These are phyloP conservation scores for Papio anubis DNA, from an alignment of 2,113 vertebrate genomes.

Conservation along the genomic window DNA sequence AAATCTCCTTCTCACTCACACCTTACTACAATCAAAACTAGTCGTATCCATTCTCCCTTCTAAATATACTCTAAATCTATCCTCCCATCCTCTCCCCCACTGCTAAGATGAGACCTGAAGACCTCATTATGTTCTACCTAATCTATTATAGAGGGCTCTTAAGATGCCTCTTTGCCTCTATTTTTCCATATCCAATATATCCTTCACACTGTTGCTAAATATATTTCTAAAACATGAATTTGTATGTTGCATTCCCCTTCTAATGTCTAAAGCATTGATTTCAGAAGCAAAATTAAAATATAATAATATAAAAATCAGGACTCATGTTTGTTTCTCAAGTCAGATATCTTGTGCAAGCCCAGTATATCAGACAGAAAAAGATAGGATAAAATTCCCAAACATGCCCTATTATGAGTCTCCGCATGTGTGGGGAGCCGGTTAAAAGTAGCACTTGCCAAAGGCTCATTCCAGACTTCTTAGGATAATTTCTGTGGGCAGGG, in stretches of 20 bases:
- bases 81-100: background rate
- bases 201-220: background rate
- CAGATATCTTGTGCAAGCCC: background rate
- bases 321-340: background rate
- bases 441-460: background rate
- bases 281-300: background rate
- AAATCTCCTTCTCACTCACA: background rate
- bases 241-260: background rate
- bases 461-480: background rate
- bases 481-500: background rate
- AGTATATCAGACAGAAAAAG: background rate
- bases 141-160: background rate
- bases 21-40: background rate
- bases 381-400: background rate
- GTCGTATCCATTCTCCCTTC: background rate
- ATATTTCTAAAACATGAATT: conserved; percentile 30
- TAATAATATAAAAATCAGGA: conserved; percentile 31
- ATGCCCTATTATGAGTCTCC: background rate
- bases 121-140: background rate
- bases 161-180: background rate
- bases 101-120: background rate
- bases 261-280: background rate
- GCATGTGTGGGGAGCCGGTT: background rate
- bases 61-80: background rate
- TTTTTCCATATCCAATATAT: background rate